Evolutionary conservation across 2,797 vertebrate species (phyloP).

Genomic region (Poeciliopsis gracilis): DNA sequence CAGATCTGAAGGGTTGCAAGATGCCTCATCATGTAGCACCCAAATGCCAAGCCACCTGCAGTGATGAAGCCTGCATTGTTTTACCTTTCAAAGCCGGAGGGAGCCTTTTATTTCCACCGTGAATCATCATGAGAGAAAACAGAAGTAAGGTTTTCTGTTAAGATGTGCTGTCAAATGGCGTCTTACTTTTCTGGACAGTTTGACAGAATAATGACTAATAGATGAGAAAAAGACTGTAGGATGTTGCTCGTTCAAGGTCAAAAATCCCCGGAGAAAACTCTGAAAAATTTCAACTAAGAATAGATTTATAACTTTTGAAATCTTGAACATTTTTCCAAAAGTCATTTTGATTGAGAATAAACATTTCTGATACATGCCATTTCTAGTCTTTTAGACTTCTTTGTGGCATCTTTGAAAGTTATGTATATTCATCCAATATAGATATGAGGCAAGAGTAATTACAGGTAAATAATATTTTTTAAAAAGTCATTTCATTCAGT

Average conservation of each 20-base stretch:
- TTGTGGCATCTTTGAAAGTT: not conserved
- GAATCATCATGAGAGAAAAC: constrained; percentile 36
- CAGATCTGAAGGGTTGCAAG: constrained; percentile 28
- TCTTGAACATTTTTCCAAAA: not conserved
- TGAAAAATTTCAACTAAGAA: not conserved
- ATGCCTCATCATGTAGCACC: constrained; percentile 35
- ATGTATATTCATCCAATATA: not conserved
- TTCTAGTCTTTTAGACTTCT: not conserved
- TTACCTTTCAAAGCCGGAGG: constrained; percentile 19
- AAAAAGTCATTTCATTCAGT: not conserved
- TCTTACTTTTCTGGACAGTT: constrained; percentile 18
- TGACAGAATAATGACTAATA: constrained; percentile 23
- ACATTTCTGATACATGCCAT: not conserved
- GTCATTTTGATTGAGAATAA: not conserved
- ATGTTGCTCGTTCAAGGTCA: not conserved
- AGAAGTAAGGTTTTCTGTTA: constrained; percentile 15
- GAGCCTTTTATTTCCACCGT: not conserved
- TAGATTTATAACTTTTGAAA: not conserved
- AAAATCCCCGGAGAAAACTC: not conserved
- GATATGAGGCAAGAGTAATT: not conserved
- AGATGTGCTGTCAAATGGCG: constrained; percentile 8
- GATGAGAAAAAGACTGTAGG: not conserved
- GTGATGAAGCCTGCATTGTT: constrained; percentile 6
- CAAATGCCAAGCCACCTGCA: constrained; percentile 11
- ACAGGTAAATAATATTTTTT: not conserved